Conservation (phyloP, 2,888 invertebrate species). For the Euplagia quadripunctaria region DNA sequence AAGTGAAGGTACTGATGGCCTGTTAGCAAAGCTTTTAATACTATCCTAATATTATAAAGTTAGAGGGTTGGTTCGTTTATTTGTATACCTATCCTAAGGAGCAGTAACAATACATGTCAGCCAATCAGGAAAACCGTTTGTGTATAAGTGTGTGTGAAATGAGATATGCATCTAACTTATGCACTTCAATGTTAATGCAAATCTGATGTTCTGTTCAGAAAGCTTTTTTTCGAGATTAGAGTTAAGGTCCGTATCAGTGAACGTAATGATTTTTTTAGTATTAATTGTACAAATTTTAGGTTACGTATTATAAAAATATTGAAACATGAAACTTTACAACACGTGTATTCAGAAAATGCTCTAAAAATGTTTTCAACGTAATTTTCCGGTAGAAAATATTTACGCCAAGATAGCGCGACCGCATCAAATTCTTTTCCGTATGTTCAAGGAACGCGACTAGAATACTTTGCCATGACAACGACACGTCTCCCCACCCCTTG, state of each 20-base stretch:
- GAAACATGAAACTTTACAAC: not conserved
- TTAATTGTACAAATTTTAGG: too few relatives aligned
- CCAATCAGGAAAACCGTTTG: not conserved
- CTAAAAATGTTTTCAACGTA: not conserved
- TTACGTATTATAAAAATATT: not conserved
- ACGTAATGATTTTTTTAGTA: not conserved
- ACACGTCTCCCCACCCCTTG: slow-evolving; percentile 58
- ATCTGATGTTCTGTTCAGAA: not conserved
- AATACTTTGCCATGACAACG: slow-evolving; percentile 56
- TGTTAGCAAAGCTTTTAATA: too few relatives aligned
- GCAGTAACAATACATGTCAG: not conserved
- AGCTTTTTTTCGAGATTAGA: too few relatives aligned
- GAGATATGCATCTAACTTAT: too few relatives aligned
- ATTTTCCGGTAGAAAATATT: slow-evolving; percentile 10
- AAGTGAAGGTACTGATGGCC: too few relatives aligned
- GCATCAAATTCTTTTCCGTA: slow-evolving; percentile 23
- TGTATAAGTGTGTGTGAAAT: too few relatives aligned
- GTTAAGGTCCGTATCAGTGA: too few relatives aligned
- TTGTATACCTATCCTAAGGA: too few relatives aligned
- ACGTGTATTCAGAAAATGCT: not conserved
- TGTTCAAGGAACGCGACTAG: slow-evolving; percentile 31
- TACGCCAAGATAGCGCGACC: not conserved
- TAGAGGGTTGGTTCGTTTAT: too few relatives aligned
- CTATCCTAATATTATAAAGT: too few relatives aligned
- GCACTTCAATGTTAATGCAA: too few relatives aligned